phyloP scores from a whole-genome alignment of 2,113 vertebrate species.

The Psittacula cyanocephala region DNA sequence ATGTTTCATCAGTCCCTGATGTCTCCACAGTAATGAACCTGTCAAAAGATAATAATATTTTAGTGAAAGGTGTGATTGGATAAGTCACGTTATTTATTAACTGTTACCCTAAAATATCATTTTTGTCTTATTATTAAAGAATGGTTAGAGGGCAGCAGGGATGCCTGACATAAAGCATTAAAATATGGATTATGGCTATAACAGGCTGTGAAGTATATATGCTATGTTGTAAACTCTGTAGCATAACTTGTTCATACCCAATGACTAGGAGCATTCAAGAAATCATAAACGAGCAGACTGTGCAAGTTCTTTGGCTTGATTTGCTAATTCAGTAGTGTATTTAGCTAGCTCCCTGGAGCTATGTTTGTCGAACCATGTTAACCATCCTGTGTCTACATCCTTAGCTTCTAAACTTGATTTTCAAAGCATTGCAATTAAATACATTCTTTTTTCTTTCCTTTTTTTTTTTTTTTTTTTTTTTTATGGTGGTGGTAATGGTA shows the following conservation, averaged over 20 bases:
- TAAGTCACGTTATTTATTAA: constrained; percentile 89
- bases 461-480: neutral
- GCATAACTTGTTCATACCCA: constrained; percentile 10
- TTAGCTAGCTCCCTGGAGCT: neutral
- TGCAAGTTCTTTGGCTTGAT: neutral
- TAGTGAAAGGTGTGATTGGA: constrained; percentile 85
- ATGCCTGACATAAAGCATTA: constrained; percentile 86
- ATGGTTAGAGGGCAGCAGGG: constrained; percentile 73
- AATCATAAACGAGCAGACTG: neutral
- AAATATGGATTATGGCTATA: constrained; percentile 68
- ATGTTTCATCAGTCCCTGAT: constrained; percentile 75
- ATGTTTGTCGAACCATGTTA: neutral
- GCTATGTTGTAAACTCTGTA: neutral
- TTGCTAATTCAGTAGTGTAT: neutral
- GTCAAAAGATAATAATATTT: constrained; percentile 90
- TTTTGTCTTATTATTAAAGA: constrained; percentile 83
- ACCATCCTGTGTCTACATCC: neutral
- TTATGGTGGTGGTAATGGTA: neutral
- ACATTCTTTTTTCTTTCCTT: neutral
- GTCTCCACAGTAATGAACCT: constrained; percentile 88
- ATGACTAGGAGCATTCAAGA: neutral
- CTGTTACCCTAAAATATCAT: constrained; percentile 87
- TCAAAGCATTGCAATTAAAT: neutral
- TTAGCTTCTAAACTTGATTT: constrained; percentile 22
- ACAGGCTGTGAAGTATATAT: constrained; percentile 11